phyloP scores from a whole-genome alignment of 2,113 vertebrate genomes.

The Lutjanus erythropterus region DNA sequence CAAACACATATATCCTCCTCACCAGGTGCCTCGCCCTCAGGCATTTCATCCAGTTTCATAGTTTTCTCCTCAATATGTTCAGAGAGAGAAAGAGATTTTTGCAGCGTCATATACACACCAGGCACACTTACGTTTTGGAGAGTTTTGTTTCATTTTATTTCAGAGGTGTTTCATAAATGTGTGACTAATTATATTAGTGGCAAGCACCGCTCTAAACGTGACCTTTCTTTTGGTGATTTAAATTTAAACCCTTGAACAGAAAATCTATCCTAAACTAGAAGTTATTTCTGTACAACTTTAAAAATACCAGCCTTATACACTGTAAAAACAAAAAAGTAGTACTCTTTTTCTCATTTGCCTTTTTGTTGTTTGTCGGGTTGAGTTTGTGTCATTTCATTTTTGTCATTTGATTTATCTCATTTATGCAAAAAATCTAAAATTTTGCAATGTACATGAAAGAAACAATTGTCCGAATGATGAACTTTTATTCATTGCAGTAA shows the following conservation, averaged over 20 bases:
- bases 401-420: too few relatives aligned
- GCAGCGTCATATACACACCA: not conserved
- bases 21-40: not conserved
- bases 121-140: not conserved
- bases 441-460: too few relatives aligned
- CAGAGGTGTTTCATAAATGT: constrained; percentile 1
- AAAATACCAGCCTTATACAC: too few relatives aligned
- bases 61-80: not conserved
- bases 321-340: too few relatives aligned
- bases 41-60: constrained; percentile 8
- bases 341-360: too few relatives aligned
- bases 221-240: constrained; percentile 5
- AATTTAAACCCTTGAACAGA: not conserved
- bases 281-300: constrained; percentile 4
- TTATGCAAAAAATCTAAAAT: too few relatives aligned
- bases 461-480: too few relatives aligned
- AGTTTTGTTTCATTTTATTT: not conserved
- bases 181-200: not conserved
- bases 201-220: not conserved
- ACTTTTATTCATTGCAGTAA: too few relatives aligned
- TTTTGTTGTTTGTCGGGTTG: too few relatives aligned
- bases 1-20: constrained; percentile 6
- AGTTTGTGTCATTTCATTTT: too few relatives aligned
- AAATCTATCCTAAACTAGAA: not conserved
- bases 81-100: not conserved